These are phyloP conservation scores for Zosterops pallidus DNA, from an alignment of 2,113 vertebrate species.

Conservation along the genomic window DNA sequence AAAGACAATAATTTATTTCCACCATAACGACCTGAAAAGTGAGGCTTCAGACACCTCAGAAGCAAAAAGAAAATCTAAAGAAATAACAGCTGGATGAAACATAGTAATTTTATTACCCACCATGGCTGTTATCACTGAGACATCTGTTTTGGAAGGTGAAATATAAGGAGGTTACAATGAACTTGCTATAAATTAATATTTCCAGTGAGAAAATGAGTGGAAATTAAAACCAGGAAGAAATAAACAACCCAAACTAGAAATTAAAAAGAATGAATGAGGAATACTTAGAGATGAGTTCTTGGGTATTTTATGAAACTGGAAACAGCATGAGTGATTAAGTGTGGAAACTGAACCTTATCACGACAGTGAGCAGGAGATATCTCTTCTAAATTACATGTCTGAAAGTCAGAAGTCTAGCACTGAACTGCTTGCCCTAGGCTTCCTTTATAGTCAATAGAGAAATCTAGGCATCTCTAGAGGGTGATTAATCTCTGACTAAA, in stretches of 20 bases:
- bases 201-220: neutral
- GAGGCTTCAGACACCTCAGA: neutral
- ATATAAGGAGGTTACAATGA: neutral
- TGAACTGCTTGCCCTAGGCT: constrained; percentile 40
- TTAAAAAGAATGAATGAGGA: neutral
- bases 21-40: neutral
- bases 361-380: neutral
- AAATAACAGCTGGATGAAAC: neutral
- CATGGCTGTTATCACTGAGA: neutral
- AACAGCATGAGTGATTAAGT: constrained; percentile 30
- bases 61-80: neutral
- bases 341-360: neutral
- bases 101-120: neutral
- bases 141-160: neutral
- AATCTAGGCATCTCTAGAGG: constrained; percentile 39
- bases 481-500: constrained; percentile 43
- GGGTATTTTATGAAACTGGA: neutral
- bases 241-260: neutral
- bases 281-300: neutral
- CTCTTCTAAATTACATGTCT: constrained; percentile 31
- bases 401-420: constrained; percentile 25
- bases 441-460: constrained; percentile 25
- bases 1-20: neutral
- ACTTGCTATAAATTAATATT: neutral
- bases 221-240: neutral